Conservation (phyloP, 1,140 invertebrate genomes). For the Hestina assimilis region DNA sequence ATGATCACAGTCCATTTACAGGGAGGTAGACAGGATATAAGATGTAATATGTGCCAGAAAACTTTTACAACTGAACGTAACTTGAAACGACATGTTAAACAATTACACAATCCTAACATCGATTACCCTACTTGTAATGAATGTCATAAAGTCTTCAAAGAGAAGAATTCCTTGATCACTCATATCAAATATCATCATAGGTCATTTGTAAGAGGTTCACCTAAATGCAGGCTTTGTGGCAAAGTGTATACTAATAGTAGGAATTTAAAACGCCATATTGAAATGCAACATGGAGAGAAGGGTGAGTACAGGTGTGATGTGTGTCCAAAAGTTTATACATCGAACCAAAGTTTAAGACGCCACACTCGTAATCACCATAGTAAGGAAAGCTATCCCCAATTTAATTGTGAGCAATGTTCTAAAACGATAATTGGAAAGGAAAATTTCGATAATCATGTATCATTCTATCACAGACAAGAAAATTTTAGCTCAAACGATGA, state of each 20-base stretch:
- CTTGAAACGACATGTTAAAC: constrained; percentile 49
- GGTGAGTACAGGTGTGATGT: constrained; percentile 43
- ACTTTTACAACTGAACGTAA: constrained; percentile 52
- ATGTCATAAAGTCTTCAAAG: constrained; percentile 49
- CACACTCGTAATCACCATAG: constrained; percentile 39
- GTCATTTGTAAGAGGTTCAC: constrained; percentile 11
- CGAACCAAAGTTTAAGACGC: constrained; percentile 52
- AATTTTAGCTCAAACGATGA: constrained; percentile 11
- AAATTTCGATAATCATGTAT: constrained; percentile 33
- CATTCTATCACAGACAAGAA: constrained; percentile 24
- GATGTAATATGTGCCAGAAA: constrained; percentile 46
- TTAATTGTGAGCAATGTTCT: constrained; percentile 32
- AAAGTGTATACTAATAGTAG: constrained; percentile 49
- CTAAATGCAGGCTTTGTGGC: constrained; percentile 48
- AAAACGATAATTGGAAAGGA: constrained; percentile 35
- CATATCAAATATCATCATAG: constrained; percentile 38
- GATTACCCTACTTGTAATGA: constrained; percentile 45
- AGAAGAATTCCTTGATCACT: constrained; percentile 38
- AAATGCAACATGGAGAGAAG: constrained; percentile 48
- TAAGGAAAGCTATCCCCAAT: constrained; percentile 20
- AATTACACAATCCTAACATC: constrained; percentile 45
- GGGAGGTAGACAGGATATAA: constrained; percentile 31
- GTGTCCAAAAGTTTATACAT: constrained; percentile 57
- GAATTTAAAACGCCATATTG: constrained; percentile 50
- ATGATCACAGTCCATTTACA: constrained; percentile 58